A percentile compares a stretch with the other conserved stretches of the same genome.
These are phyloP conservation scores for Drosophila nr. fundita DNA, from an alignment of 2,888 invertebrate species.

Conservation along the genomic window DNA sequence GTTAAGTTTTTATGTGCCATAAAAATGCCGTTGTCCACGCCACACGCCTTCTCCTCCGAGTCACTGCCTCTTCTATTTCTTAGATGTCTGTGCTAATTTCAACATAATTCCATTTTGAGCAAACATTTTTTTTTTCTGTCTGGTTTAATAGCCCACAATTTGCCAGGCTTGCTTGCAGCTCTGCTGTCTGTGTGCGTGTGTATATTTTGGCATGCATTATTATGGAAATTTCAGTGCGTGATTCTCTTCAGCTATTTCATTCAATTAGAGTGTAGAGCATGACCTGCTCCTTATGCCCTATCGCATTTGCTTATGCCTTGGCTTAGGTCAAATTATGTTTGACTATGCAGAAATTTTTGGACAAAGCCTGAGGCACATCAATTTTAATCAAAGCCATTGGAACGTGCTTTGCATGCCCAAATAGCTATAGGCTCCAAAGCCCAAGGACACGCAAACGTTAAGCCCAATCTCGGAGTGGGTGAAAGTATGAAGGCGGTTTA, in stretches of 20 bases:
- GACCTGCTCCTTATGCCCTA: constrained; percentile 59
- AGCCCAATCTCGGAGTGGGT: not conserved
- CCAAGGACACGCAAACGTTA: constrained; percentile 6
- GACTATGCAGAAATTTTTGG: constrained; percentile 74
- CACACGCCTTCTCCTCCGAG: not conserved
- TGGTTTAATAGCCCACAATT: constrained; percentile 55
- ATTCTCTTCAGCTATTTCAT: constrained; percentile 66
- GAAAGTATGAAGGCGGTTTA: not conserved
- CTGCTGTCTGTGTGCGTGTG: constrained; percentile 8
- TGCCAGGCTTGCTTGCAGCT: constrained; percentile 18
- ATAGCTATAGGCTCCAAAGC: constrained; percentile 17
- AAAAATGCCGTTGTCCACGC: constrained; percentile 39
- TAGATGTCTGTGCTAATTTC: constrained; percentile 62
- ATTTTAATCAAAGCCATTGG: constrained; percentile 73
- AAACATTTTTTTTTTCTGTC: constrained; percentile 17
- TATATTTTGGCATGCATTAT: constrained; percentile 58
- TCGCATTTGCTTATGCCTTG: constrained; percentile 69
- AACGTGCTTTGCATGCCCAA: constrained; percentile 71
- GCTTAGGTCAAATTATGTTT: constrained; percentile 77
- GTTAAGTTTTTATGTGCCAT: constrained; percentile 72
- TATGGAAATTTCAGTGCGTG: constrained; percentile 69
- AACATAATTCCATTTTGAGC: constrained; percentile 62
- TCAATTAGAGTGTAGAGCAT: constrained; percentile 62
- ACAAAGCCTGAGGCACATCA: constrained; percentile 72
- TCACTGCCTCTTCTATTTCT: constrained; percentile 11